phyloP scores from a whole-genome alignment of 2,888 invertebrate genomes.

The Pammene aurita region DNA sequence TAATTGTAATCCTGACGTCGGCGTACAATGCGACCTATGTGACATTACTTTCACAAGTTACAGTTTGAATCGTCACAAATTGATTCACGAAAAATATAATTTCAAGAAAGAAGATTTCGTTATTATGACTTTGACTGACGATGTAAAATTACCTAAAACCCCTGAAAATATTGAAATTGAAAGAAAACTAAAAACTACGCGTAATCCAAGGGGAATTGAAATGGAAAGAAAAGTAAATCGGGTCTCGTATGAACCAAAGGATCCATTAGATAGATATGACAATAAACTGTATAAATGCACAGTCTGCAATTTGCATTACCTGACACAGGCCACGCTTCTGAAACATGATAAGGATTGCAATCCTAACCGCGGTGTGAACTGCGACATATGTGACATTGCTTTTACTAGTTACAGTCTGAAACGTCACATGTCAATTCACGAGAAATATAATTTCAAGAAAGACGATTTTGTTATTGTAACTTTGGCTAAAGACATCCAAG shows the following conservation, averaged over 20 bases:
- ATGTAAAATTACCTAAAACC: no score
- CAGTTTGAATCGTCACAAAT: slow-evolving; percentile 16
- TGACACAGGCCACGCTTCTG: not conserved
- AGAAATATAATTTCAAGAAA: slow-evolving; percentile 23
- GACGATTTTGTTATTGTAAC: slow-evolving; percentile 24
- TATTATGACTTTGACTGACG: not conserved
- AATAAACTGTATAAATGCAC: slow-evolving; percentile 24
- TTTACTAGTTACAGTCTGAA: slow-evolving; percentile 19
- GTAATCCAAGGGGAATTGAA: no score
- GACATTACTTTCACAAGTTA: slow-evolving; percentile 25
- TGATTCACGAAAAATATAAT: slow-evolving; percentile 29
- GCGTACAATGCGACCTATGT: slow-evolving; percentile 45
- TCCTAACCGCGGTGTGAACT: slow-evolving; percentile 24
- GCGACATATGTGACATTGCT: slow-evolving; percentile 43
- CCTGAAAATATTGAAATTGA: no score
- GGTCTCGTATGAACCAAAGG: no score
- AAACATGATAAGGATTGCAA: not conserved
- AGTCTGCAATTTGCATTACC: slow-evolving; percentile 14
- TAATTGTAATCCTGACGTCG: not conserved
- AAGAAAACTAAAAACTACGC: no score
- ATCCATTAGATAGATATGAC: no score
- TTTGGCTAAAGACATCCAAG: not conserved
- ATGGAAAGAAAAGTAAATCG: no score
- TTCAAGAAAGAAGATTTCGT: slow-evolving; percentile 32
- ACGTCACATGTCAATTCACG: slow-evolving; percentile 31